Base-by-base conservation (phyloP, 2,113 vertebrate species). In the Ochotona curzoniae region DNA sequence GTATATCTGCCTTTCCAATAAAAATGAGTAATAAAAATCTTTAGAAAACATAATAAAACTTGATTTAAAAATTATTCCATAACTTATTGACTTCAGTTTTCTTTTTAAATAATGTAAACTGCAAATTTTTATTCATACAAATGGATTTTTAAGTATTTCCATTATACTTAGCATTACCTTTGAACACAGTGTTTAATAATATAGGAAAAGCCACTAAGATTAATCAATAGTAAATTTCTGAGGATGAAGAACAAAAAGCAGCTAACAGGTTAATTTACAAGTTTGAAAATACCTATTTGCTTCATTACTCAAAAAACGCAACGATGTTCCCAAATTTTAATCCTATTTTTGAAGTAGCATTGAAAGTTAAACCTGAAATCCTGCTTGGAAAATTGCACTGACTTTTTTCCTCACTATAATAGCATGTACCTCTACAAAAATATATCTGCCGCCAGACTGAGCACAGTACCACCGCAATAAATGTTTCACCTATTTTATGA, bases 291-390 rank as follows among this genome's bases (percentile, higher is more conserved):
- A 21, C 51, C 9, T 11, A 61, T 70, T 35, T 74, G 60, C 71
- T 83, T 57, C 47, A 54, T 15, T 69, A 49, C 23, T 78, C 0
- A 70, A n/a, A 44, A 74, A 67, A 64, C 54, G 11, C 25, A 69
- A n/a, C 75, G 54, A 67, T 18, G 71, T 61, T 74, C 28, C 6
- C n/a, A 21, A 57, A 10, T 47, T 83, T 93, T 83, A 26, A 66
- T 86, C 85, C 18, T 60, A 32, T 44, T 86, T 95, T 90, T 74
- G 17, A 93, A 69, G 8, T 0, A 90, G 10, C 21, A 64, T 74
- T 73, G 63, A 87, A 84, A 85, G 3, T 75, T 85, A 88, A 92
- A 30, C 13, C 2, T 83, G 10, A 78, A 10, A 49, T 95, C 21
- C 75, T 78, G 10, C 87, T 90, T 69, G 57, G 26, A 86, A 85